Evolutionary conservation across 92 coral and sea anemone species (phyloP).

Genomic region (Siderastrea siderea): DNA sequence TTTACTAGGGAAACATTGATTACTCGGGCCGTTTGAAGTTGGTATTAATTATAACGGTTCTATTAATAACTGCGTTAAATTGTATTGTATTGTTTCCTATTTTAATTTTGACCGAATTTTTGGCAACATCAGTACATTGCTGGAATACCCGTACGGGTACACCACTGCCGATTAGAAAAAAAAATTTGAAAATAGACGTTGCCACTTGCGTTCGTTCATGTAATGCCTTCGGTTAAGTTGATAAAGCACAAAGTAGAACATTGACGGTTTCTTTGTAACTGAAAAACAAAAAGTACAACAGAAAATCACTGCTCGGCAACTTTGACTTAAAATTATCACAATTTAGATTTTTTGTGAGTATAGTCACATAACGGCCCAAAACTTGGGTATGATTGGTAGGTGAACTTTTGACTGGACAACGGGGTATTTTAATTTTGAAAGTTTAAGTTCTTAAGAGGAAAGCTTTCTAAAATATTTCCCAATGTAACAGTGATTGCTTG

Average conservation of each 20-base stretch:
- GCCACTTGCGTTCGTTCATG: background rate
- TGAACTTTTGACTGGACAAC: too few relatives aligned
- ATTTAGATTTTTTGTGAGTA: too few relatives aligned
- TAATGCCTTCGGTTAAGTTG: background rate
- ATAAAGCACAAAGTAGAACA: too few relatives aligned
- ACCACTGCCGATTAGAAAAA: too few relatives aligned
- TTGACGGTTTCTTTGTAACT: background rate
- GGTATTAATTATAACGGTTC: slow-evolving; percentile 7
- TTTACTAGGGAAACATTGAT: background rate
- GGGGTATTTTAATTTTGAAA: too few relatives aligned
- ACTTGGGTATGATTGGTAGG: too few relatives aligned
- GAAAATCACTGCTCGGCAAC: background rate
- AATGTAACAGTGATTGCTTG: too few relatives aligned
- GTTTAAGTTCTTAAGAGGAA: too few relatives aligned
- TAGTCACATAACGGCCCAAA: too few relatives aligned
- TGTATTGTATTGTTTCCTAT: slow-evolving; percentile 1
- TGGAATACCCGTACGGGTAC: background rate
- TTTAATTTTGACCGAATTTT: slow-evolving; percentile 3
- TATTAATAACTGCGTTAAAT: slow-evolving; percentile 7
- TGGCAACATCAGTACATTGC: background rate
- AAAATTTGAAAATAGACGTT: background rate
- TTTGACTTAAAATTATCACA: too few relatives aligned
- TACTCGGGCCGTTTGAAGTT: slow-evolving; percentile 40
- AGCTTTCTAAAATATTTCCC: too few relatives aligned
- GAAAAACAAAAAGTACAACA: background rate